Percentiles rank a stretch among this genome's conserved stretches.
Conservation (phyloP, 1,140 invertebrate species). For the Cyphomyrmex costatus region DNA sequence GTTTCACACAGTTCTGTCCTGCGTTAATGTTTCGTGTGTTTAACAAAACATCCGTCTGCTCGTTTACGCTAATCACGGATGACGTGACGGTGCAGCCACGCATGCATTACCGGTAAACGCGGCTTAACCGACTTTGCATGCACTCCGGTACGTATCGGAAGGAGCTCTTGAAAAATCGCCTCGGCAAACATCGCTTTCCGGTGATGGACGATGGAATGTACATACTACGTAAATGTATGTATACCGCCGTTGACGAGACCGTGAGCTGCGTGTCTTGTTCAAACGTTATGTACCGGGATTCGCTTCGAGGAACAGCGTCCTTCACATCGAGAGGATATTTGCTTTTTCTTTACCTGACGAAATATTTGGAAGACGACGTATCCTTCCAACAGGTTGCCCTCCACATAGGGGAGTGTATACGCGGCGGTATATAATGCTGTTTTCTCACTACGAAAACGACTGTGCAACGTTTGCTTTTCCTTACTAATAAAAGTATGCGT, state of each 20-base stretch:
- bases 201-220: constrained; percentile 16
- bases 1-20: background rate
- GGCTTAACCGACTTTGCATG: constrained; percentile 40
- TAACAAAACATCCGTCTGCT: constrained; percentile 11
- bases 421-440: background rate
- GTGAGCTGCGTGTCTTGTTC: constrained; percentile 12
- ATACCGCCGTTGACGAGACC: background rate
- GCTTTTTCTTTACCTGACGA: background rate
- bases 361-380: constrained; percentile 6
- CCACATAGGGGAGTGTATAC: no score
- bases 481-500: background rate
- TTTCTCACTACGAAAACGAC: background rate
- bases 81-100: background rate
- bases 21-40: constrained; percentile 3
- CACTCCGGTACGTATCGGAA: constrained; percentile 24
- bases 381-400: background rate
- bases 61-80: constrained; percentile 15
- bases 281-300: constrained; percentile 29
- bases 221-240: constrained; percentile 15
- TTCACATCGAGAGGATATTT: constrained; percentile 34
- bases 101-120: constrained; percentile 4
- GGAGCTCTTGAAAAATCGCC: background rate
- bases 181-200: constrained; percentile 34
- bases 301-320: constrained; percentile 8
- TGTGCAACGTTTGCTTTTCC: constrained; percentile 29